A percentile compares a stretch with the other conserved stretches of the same genome.
phyloP scores from a whole-genome alignment of 2,113 vertebrate genomes.

The Pterocles orientalis region DNA sequence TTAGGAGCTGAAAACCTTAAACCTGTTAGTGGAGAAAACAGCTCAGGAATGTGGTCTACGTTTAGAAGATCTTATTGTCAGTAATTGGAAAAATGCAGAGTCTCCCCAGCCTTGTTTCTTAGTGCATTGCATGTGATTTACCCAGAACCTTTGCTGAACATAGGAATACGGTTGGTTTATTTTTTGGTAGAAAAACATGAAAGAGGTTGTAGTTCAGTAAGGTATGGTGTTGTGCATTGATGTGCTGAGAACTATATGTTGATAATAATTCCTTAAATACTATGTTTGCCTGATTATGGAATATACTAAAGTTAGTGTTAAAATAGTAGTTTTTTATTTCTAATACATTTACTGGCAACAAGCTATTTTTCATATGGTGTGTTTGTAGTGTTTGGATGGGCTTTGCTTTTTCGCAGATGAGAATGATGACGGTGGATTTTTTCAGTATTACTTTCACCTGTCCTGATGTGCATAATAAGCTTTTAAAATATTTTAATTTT shows the following conservation, averaged over 20 bases:
- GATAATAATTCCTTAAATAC: not conserved
- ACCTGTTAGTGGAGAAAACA: not conserved
- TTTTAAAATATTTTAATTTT: not conserved
- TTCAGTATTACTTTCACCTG: not conserved
- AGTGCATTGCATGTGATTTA: not conserved
- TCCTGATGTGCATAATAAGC: not conserved
- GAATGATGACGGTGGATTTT: not conserved
- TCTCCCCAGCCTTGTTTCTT: not conserved
- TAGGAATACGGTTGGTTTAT: not conserved
- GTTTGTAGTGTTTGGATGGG: not conserved
- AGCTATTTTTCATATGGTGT: not conserved
- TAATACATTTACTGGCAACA: not conserved
- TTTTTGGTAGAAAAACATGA: not conserved
- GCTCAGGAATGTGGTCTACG: not conserved
- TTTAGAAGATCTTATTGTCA: not conserved
- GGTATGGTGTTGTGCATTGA: not conserved
- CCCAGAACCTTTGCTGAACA: not conserved
- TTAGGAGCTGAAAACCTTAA: not conserved
- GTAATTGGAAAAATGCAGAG: not conserved
- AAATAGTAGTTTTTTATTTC: not conserved
- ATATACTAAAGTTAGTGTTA: not conserved
- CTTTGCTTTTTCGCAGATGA: not conserved
- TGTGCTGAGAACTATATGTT: not conserved
- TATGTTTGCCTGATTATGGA: not conserved
- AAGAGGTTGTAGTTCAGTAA: not conserved